These are phyloP conservation scores for Cremastinae sp. DNA, from an alignment of 2,888 invertebrate genomes.

Conservation along the genomic window DNA sequence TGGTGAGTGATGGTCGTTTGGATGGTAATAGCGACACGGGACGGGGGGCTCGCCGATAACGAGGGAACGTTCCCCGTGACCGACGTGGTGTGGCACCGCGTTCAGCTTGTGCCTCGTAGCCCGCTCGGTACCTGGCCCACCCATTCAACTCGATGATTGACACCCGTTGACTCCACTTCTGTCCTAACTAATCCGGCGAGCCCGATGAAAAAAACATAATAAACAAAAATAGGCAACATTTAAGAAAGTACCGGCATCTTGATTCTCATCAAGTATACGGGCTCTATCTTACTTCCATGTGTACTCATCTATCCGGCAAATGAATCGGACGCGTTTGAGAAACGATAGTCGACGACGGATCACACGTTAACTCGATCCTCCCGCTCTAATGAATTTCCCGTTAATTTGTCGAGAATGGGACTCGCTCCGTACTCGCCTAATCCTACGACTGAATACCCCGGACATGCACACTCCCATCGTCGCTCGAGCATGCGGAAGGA, in stretches of 20 bases:
- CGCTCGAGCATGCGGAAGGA: constrained; percentile 11
- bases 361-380: neutral
- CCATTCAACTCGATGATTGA: constrained; percentile 78
- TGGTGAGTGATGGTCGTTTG: constrained; percentile 61
- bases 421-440: constrained; percentile 29
- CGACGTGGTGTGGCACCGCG: constrained; percentile 77
- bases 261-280: constrained; percentile 7
- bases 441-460: neutral
- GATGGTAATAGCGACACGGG: constrained; percentile 71
- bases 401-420: constrained; percentile 27
- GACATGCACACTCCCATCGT: constrained; percentile 5
- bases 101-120: constrained; percentile 78
- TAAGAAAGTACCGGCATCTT: no score
- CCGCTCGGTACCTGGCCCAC: constrained; percentile 78
- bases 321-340: neutral
- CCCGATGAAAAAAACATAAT: constrained; percentile 3
- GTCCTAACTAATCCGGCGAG: constrained; percentile 50
- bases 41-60: constrained; percentile 74
- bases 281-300: constrained; percentile 16
- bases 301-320: neutral
- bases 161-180: constrained; percentile 74
- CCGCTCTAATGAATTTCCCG: neutral
- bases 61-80: constrained; percentile 75
- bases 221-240: constrained; percentile 22
- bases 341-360: neutral